Evolutionary conservation across 2,797 vertebrate genomes (phyloP).

Genomic region (Gymnothorax javanicus): DNA sequence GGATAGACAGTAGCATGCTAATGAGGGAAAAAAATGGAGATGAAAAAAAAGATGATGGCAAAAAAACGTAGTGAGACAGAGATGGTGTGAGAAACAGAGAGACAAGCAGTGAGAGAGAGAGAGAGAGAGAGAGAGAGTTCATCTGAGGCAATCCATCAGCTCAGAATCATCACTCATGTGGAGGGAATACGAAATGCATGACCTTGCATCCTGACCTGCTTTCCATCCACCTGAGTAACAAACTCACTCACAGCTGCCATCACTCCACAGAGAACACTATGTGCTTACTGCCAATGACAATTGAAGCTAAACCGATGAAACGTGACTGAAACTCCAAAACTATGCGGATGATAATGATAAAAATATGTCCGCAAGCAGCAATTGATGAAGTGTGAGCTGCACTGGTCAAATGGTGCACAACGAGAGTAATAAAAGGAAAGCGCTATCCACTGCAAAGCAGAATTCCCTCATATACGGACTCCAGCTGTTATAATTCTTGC

Average conservation of each 20-base stretch:
- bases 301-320: background rate
- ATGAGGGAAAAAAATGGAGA: constrained; percentile 42
- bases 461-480: too few relatives aligned
- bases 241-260: constrained; percentile 58
- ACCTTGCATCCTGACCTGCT: constrained; percentile 74
- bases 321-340: background rate
- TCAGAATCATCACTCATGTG: constrained; percentile 63
- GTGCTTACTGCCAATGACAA: constrained; percentile 38
- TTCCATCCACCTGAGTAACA: constrained; percentile 72
- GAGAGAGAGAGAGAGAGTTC: constrained; percentile 59
- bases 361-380: too few relatives aligned
- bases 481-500: too few relatives aligned
- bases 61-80: constrained; percentile 54
- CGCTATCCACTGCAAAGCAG: too few relatives aligned
- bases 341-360: too few relatives aligned
- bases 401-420: too few relatives aligned
- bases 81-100: constrained; percentile 54
- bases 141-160: constrained; percentile 63
- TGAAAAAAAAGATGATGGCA: constrained; percentile 30
- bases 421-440: too few relatives aligned
- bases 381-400: too few relatives aligned
- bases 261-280: constrained; percentile 55
- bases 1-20: background rate
- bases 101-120: constrained; percentile 51
- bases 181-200: constrained; percentile 68